Base-by-base conservation (phyloP, 2,113 vertebrate genomes). In the Rhinogobius similis region DNA sequence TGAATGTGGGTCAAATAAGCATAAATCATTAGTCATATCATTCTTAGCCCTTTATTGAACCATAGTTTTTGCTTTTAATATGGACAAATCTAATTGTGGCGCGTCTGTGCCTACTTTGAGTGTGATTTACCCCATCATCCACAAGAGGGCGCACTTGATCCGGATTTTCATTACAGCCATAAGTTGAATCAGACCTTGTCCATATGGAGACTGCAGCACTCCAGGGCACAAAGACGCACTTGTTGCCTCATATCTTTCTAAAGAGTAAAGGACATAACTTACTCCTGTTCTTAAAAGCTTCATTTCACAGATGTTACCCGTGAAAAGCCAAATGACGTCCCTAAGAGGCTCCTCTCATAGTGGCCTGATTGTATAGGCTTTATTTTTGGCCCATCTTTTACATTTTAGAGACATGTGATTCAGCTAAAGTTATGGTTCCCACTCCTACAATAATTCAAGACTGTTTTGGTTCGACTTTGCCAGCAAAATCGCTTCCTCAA, bases 291-390 rank as follows among this genome's bases (percentile, higher is more conserved):
- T 83, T 82, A 74, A 79, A 76, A 88, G 73, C 83, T 89, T 79
- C 29, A 83, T 88, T 92, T 90, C 76, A 81, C 82, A 89, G 85
- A 83, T 89, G 85, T 87, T 87, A 26, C 75, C 68, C 74, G 43
- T 14, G 39, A 74, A 56, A 46, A 43, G 76, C n/a, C 79, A 78
- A 82, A 72, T 76, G 79, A 80, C 78, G 74, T 84, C 76, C 82
- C 77, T 64, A 56, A 43, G 84, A 81, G 81, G 74, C 67, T 77
- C 66, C 68, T 39, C 48, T 58, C 73, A n/a, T n/a, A 93, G 65
- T 79, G 82, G 70, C 78, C 67, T 78, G 70, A 91, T 93, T 92
- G 89, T 92, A 77, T 75, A 75, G 63, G 69, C n/a, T n/a, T n/a
- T n/a, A n/a, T n/a, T n/a, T n/a, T n/a, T n/a, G n/a, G n/a, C n/a